Percentiles rank a stretch among this genome's conserved stretches.
Evolutionary conservation across 2,888 invertebrate genomes (phyloP).

Genomic region (Hydrotaea diabolus): DNA sequence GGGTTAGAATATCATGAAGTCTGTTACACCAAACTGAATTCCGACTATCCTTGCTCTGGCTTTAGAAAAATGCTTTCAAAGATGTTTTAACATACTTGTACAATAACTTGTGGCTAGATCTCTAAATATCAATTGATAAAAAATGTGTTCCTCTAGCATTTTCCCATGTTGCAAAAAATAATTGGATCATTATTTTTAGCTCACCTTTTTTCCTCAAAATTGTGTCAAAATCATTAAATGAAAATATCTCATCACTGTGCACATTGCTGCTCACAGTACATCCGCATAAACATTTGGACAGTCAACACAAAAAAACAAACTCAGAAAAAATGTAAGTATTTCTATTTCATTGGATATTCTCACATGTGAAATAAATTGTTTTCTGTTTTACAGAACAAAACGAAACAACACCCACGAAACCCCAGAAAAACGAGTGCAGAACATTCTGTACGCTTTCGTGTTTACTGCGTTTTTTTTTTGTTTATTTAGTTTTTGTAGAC

Average conservation of each 20-base stretch:
- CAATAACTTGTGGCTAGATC: too few relatives aligned
- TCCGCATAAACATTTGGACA: not conserved
- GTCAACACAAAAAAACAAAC: not conserved
- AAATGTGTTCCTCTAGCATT: too few relatives aligned
- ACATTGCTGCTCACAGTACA: not conserved
- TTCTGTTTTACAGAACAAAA: not conserved
- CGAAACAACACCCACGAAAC: not conserved
- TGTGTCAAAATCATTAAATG: slow-evolving; percentile 12
- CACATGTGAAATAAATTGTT: slow-evolving; percentile 19
- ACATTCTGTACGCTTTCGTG: not conserved
- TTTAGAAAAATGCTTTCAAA: too few relatives aligned
- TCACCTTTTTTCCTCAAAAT: not conserved
- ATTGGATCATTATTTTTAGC: not conserved
- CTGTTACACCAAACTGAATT: too few relatives aligned
- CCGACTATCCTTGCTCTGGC: too few relatives aligned
- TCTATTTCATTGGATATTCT: slow-evolving; percentile 1
- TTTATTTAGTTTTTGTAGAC: too few relatives aligned
- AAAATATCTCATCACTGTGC: not conserved
- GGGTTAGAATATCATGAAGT: too few relatives aligned
- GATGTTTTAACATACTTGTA: too few relatives aligned
- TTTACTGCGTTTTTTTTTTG: too few relatives aligned
- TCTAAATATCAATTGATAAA: too few relatives aligned
- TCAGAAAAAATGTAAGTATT: not conserved
- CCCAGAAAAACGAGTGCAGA: not conserved
- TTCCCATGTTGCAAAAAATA: too few relatives aligned